phyloP scores from a whole-genome alignment of 2,888 invertebrate species.

The Phyllotreta striolata region DNA sequence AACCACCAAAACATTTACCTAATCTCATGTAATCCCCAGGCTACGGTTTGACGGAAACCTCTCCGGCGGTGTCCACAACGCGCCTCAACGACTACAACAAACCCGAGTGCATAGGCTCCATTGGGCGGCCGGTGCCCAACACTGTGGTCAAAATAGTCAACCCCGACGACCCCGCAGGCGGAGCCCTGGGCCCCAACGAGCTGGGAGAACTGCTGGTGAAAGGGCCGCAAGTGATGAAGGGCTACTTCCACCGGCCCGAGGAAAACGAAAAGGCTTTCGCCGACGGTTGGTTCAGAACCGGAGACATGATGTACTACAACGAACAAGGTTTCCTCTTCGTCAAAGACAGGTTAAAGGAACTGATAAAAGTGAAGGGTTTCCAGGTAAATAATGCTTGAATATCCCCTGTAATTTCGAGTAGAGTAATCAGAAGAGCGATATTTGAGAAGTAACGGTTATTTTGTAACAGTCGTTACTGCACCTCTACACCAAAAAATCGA shows the following conservation, averaged over 20 bases:
- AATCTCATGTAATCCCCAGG: constrained; percentile 56
- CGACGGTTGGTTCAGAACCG: constrained; percentile 79
- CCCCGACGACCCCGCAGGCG: constrained; percentile 52
- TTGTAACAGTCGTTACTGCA: too few species aligned
- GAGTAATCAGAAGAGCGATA: too few species aligned
- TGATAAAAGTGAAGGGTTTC: constrained; percentile 76
- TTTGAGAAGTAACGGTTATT: too few species aligned
- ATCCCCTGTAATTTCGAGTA: too few species aligned
- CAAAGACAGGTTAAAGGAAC: constrained; percentile 80
- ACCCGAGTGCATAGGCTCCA: constrained; percentile 49
- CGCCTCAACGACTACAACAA: constrained; percentile 15
- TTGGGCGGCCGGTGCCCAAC: constrained; percentile 70
- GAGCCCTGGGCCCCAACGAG: constrained; percentile 36
- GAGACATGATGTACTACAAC: constrained; percentile 68
- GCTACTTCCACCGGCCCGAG: constrained; percentile 78
- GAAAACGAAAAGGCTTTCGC: constrained; percentile 64
- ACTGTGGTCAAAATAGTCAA: constrained; percentile 72
- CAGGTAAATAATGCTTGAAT: constrained; percentile 60
- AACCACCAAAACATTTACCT: not conserved
- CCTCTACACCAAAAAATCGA: too few species aligned
- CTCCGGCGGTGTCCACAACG: constrained; percentile 63
- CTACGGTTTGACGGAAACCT: constrained; percentile 79
- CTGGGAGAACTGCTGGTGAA: constrained; percentile 77
- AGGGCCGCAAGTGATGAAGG: constrained; percentile 85
- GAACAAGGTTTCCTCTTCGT: constrained; percentile 73